Evolutionary conservation across 2,113 vertebrate genomes (phyloP).

Genomic region (Emydocephalus ijimae): DNA sequence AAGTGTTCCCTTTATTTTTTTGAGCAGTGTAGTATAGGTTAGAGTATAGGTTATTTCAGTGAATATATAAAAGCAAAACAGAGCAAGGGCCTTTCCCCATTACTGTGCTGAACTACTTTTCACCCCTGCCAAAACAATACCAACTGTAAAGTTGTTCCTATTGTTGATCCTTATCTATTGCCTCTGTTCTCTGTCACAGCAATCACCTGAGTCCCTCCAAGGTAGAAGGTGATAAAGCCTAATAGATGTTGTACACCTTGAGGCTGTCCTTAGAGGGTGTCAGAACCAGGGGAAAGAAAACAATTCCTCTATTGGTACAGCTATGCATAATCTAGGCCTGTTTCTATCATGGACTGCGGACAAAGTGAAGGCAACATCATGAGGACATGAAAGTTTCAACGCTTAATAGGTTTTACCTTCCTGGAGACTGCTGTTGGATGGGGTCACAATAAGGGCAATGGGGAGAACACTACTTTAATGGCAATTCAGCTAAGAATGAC

Average conservation of each 20-base stretch:
- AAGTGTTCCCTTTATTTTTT: too few species aligned
- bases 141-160: not conserved
- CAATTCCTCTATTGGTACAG: not conserved
- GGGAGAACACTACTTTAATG: not conserved
- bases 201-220: not conserved
- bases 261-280: not conserved
- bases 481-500: not conserved
- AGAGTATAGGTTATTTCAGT: not conserved
- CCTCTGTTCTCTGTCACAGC: not conserved
- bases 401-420: not conserved
- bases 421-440: not conserved
- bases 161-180: not conserved
- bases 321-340: not conserved
- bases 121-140: not conserved
- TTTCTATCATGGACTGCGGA: not conserved
- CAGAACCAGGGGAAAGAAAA: not conserved
- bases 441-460: not conserved
- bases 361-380: not conserved
- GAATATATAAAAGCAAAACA: not conserved
- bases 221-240: not conserved
- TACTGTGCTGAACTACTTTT: not conserved
- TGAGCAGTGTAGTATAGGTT: not conserved
- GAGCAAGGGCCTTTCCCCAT: not conserved
- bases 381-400: not conserved
- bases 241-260: not conserved